Conservation (phyloP, 92 coral and sea anemone genomes). For the Heteractis magnifica region DNA sequence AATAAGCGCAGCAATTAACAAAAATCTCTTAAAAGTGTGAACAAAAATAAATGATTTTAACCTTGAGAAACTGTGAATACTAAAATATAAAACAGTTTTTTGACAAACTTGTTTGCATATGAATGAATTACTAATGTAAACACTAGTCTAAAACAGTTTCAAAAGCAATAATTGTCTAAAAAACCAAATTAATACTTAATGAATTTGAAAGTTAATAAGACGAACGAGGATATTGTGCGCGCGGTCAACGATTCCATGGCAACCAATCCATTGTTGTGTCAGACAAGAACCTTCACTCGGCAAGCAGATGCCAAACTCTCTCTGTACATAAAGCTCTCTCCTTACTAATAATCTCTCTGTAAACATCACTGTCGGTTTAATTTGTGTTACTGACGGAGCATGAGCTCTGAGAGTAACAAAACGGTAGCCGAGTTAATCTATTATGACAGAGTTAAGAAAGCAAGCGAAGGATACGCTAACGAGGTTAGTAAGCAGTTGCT, state of each 20-base stretch:
- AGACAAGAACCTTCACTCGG: background rate
- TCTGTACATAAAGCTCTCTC: background rate
- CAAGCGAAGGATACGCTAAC: conserved; percentile 14
- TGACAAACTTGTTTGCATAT: too few relatives aligned
- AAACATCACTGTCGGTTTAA: conserved; percentile 24
- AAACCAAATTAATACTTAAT: background rate
- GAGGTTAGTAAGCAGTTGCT: conserved; percentile 21
- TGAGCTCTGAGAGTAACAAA: conserved; percentile 22
- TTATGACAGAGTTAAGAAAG: conserved; percentile 29
- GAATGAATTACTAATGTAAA: too few relatives aligned
- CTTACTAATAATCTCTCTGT: conserved; percentile 36
- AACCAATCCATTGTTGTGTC: conserved; percentile 9
- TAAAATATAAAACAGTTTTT: too few relatives aligned
- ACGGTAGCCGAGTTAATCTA: conserved; percentile 28
- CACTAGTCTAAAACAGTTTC: background rate
- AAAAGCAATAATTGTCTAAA: background rate
- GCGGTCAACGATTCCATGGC: conserved; percentile 20
- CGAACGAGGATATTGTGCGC: background rate
- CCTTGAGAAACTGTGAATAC: too few relatives aligned
- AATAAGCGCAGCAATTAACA: too few relatives aligned
- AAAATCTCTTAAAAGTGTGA: too few relatives aligned
- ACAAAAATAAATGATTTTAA: too few relatives aligned
- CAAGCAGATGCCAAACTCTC: background rate
- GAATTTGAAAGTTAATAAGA: background rate
- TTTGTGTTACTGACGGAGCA: conserved; percentile 8